Evolutionary conservation across 2,888 invertebrate genomes (phyloP), one percentile per base, ranked within the genome.

Genomic region (Xylota sylvarum): DNA sequence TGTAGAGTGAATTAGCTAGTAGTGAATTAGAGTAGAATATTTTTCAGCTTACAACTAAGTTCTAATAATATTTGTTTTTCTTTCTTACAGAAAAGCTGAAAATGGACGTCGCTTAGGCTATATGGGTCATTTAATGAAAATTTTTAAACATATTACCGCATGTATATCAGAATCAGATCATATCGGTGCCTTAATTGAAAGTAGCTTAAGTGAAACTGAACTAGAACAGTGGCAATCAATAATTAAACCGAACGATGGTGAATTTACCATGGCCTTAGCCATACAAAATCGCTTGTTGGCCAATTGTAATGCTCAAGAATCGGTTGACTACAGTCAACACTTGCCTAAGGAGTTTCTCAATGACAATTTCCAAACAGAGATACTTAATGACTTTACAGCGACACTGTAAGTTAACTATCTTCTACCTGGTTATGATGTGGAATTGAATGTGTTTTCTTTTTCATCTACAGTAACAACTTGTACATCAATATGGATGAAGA

Each of bases 111-210:
- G 95, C 69, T 93, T 94, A 89, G 95, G 95, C 89, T 95, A 95
- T 89, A 95, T 95, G 95, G 95, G 95, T 80, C 95, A 95, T 91
- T 93, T 95, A 90, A 95, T 95, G 88, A 94, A 94, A 90, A 94
- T 95, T 89, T 93, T 94, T 46, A 94, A 94, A 90, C 93, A 94
- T 90, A 93, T 95, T 89, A 93, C 93, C 80, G 90, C 89, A 87
- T 92, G 90, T 90, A 90, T 92, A 90, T 90, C 90, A 89, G 91
- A 91, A 90, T 92, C 92, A 90, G 93, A 94, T 92, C 93, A 94
- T 90, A 93, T 93, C 90, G 94, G 93, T 90, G 93, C 93, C 89
- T 92, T 94, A 90, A 94, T 95, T 88, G 92, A 93, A 89, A 93
- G 93, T 88, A 94, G 92, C 90, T 90, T 95, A 87, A 89, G 79